Base-by-base conservation (phyloP, 1,140 invertebrate genomes). In the Harlomillsia oculata region DNA sequence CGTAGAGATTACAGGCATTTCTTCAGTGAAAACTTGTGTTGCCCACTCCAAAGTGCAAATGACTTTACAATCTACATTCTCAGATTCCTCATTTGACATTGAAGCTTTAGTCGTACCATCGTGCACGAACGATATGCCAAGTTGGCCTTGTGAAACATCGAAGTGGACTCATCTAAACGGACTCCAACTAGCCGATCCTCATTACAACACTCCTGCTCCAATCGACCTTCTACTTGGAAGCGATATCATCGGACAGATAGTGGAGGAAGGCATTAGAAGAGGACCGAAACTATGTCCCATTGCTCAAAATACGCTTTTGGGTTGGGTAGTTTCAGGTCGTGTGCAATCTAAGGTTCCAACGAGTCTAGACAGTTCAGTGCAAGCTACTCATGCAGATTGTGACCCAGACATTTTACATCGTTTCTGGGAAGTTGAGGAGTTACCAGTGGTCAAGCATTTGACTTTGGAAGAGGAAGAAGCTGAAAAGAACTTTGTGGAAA, bases 391-490 rank as follows among this genome's bases (percentile, higher is more conserved):
- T 39, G 37, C 5, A 6, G 20, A 16, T 39, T 5, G 5, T n/a
- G n/a, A 39, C n/a, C 37, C 37, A 39, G 26, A 53, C 5, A n/a
- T 20, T 4, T n/a, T 62, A 14, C 50, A 45, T 63, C 1, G 37
- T 67, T 71, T 72, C 44, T 71, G 68, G 69, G 46, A 66, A 34
- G 9, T 69, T 4, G 70, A 70, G 44, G 62, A 67, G 14, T 5
- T 58, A 9, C 50, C 49, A 28, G 25, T n/a, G 1, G 4, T 5
- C 3, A 9, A 40, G 16, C 20, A 37, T 6, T 40, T 63, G 11
- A 53, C 59, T 25, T 9, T 14, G 32, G 40, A 39, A 9, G 66
- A 69, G 36, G 50, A 36, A 25, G 20, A 21, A 3, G 66, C 63
- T 40, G 66, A 68, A 45, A 18, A 53, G 2, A 60, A 68, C 37